Conservation (phyloP, 2,888 invertebrate species). For the Hemistola chrysoprasaria region DNA sequence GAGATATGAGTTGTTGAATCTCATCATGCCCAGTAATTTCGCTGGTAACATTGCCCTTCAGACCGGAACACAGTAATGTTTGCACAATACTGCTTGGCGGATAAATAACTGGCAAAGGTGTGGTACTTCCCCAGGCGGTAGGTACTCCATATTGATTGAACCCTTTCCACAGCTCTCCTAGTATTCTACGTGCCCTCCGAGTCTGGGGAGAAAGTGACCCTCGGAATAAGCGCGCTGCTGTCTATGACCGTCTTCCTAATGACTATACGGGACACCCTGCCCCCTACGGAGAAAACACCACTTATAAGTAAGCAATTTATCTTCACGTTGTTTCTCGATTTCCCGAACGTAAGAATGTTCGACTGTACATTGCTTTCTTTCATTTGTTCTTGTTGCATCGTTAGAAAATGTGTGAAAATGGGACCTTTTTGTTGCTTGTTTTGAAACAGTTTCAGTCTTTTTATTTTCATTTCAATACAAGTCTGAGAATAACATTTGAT, state of each 20-base stretch:
- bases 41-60: too few relatives aligned
- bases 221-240: constrained; percentile 92
- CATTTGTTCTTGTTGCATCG: constrained; percentile 9
- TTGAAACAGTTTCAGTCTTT: background rate
- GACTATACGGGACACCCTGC: constrained; percentile 92
- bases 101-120: too few relatives aligned
- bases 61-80: too few relatives aligned
- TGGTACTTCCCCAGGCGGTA: too few relatives aligned
- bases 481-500: too few relatives aligned
- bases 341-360: constrained; percentile 18
- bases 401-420: constrained; percentile 2
- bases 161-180: constrained; percentile 83
- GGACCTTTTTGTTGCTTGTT: background rate
- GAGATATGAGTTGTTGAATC: too few relatives aligned
- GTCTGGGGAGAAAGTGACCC: constrained; percentile 93
- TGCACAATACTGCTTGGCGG: too few relatives aligned
- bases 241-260: constrained; percentile 95
- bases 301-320: constrained; percentile 87
- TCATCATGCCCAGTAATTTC: too few relatives aligned
- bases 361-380: constrained; percentile 20
- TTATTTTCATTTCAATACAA: too few relatives aligned
- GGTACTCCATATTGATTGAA: background rate
- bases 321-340: constrained; percentile 22
- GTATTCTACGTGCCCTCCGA: constrained; percentile 95
- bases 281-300: constrained; percentile 93